phyloP scores from a whole-genome alignment of 2,888 invertebrate species.

The Spisula solida region DNA sequence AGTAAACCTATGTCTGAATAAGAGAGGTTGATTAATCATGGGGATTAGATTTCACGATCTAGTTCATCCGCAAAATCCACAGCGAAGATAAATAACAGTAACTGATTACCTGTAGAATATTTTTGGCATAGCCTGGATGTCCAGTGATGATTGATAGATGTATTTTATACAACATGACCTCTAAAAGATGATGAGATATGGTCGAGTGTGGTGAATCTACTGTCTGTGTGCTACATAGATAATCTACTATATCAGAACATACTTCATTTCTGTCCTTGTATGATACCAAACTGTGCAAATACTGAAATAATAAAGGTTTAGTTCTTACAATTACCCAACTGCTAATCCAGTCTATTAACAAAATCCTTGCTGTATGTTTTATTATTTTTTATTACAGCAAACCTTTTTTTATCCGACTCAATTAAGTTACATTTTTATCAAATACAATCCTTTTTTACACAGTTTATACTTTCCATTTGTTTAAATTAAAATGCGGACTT shows the following conservation, averaged over 20 bases:
- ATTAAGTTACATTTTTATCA: too few species aligned
- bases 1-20: too few species aligned
- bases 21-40: too few species aligned
- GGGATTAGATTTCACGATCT: too few species aligned
- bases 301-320: conserved; percentile 73
- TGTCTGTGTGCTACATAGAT: conserved; percentile 67
- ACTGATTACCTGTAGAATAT: conserved; percentile 77
- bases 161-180: conserved; percentile 82
- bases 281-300: conserved; percentile 74
- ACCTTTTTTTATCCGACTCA: too few species aligned
- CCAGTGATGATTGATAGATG: conserved; percentile 81
- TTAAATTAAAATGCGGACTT: too few species aligned
- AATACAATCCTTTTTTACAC: too few species aligned
- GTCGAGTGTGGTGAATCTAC: conserved; percentile 49
- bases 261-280: conserved; percentile 76
- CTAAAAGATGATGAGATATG: conserved; percentile 82
- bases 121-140: conserved; percentile 70
- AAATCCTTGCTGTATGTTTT: too few species aligned
- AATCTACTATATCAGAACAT: conserved; percentile 78
- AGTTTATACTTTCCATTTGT: too few species aligned
- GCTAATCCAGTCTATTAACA: too few species aligned
- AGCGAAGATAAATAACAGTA: background rate
- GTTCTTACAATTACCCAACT: too few species aligned
- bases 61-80: background rate
- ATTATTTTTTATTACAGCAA: too few species aligned